Percentiles rank a stretch among this genome's conserved stretches.
These are phyloP conservation scores for Hydra vulgaris DNA, from an alignment of 30 jellyfish, hydroid and myxozoan species.

Conservation along the genomic window DNA sequence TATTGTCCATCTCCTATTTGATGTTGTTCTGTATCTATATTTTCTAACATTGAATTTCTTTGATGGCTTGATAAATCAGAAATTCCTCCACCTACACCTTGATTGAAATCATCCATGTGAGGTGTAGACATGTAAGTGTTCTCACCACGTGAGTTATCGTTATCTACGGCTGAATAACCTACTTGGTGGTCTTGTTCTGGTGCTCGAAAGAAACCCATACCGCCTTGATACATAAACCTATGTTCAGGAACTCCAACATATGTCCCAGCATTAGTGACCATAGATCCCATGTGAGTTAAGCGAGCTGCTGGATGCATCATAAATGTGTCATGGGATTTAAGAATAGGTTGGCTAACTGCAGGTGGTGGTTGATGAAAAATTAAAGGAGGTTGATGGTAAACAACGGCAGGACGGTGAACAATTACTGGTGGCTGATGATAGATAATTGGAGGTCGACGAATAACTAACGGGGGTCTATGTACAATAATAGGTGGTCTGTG, in stretches of 20 bases:
- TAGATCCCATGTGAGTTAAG: slow-evolving; percentile 92
- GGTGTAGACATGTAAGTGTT: slow-evolving; percentile 46
- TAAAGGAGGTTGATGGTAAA: slow-evolving; percentile 97
- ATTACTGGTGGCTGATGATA: slow-evolving; percentile 99
- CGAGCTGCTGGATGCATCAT: slow-evolving; percentile 99
- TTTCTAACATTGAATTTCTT: slow-evolving; percentile 19
- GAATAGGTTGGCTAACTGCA: slow-evolving; percentile 97
- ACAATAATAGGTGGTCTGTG: slow-evolving; percentile 98
- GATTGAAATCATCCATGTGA: slow-evolving; percentile 25
- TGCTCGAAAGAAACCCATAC: slow-evolving; percentile 98
- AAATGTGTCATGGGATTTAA: slow-evolving; percentile 95
- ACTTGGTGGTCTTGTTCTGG: slow-evolving; percentile 59
- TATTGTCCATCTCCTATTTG: slow-evolving; percentile 57
- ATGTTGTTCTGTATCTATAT: slow-evolving; percentile 26
- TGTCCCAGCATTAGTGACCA: slow-evolving; percentile 98
- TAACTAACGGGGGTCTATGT: slow-evolving; percentile 96
- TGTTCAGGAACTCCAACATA: slow-evolving; percentile 99
- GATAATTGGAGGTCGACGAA: slow-evolving; percentile 95
- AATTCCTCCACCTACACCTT: slow-evolving; percentile 10
- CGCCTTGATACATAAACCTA: slow-evolving; percentile 97
- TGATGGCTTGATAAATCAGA: slow-evolving; percentile 11
- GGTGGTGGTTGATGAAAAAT: slow-evolving; percentile 99
- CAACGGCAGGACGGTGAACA: slow-evolving; percentile 99
- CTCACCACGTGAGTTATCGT: slow-evolving; percentile 32
- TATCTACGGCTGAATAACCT: slow-evolving; percentile 25